A percentile compares a stretch with the other conserved stretches of the same genome.
phyloP scores from a whole-genome alignment of 2,888 invertebrate species.

The Brenthis ino region DNA sequence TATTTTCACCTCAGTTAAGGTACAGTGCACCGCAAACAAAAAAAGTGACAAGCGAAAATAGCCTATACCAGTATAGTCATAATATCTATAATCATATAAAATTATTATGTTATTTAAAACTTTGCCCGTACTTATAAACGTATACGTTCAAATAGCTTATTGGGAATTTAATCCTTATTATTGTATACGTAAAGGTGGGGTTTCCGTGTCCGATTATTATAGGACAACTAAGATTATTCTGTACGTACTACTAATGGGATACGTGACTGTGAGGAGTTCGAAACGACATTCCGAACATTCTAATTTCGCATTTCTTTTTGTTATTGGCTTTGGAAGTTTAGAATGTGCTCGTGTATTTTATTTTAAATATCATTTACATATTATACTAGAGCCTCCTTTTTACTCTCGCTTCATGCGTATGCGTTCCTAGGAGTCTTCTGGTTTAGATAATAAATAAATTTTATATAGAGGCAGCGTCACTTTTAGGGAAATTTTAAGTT shows the following conservation, averaged over 20 bases:
- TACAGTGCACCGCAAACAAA: slow-evolving; percentile 1
- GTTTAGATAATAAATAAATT: too few relatives aligned
- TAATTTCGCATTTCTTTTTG: slow-evolving; percentile 9
- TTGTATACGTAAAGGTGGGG: neutral
- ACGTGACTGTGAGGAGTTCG: slow-evolving; percentile 29
- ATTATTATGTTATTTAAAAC: neutral
- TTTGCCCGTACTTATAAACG: neutral
- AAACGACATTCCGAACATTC: slow-evolving; percentile 12
- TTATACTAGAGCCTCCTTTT: too few relatives aligned
- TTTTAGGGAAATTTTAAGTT: too few relatives aligned
- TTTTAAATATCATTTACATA: too few relatives aligned
- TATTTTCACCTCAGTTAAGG: slow-evolving; percentile 28
- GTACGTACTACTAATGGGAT: slow-evolving; percentile 28
- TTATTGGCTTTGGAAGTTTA: neutral
- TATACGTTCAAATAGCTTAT: neutral
- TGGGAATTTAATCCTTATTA: slow-evolving; percentile 1
- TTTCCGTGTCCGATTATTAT: neutral
- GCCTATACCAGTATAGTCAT: neutral
- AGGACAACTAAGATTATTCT: slow-evolving; percentile 1
- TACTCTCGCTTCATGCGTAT: too few relatives aligned
- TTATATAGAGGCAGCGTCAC: too few relatives aligned
- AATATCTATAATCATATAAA: slow-evolving; percentile 14
- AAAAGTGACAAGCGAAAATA: slow-evolving; percentile 5
- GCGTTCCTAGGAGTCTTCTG: too few relatives aligned
- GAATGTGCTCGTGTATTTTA: too few relatives aligned